phyloP scores from a whole-genome alignment of 2,888 invertebrate genomes.

The Elegia similella region DNA sequence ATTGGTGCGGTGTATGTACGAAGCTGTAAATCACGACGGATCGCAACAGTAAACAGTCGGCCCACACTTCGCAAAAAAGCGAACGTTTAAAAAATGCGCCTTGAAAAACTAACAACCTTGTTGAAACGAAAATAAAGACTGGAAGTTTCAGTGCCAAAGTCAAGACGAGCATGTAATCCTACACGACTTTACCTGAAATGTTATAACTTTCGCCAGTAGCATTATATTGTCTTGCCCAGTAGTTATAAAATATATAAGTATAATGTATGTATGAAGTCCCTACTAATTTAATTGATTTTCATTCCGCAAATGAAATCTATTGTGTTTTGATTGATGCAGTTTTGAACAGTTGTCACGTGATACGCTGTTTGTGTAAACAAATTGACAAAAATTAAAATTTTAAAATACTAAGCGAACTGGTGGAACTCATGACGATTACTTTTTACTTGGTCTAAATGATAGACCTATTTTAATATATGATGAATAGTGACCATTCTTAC shows the following conservation, averaged over 20 bases:
- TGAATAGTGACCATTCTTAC: neutral
- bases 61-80: slow-evolving; percentile 55
- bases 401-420: too few species aligned
- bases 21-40: slow-evolving; percentile 55
- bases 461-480: neutral
- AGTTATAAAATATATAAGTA: too few species aligned
- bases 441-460: too few species aligned
- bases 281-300: neutral
- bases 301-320: neutral
- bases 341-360: too few species aligned
- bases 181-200: neutral
- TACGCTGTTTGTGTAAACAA: too few species aligned
- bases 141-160: slow-evolving; percentile 46
- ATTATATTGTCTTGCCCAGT: too few species aligned
- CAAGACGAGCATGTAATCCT: slow-evolving; percentile 19
- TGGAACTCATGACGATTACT: too few species aligned
- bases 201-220: neutral
- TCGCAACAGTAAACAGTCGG: slow-evolving; percentile 60
- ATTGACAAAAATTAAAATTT: too few species aligned
- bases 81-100: slow-evolving; percentile 43
- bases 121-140: slow-evolving; percentile 50
- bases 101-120: slow-evolving; percentile 51
- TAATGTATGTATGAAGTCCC: neutral
- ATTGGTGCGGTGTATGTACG: slow-evolving; percentile 39
- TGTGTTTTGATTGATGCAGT: too few species aligned